These are phyloP conservation scores for Hydrozoanthus tunicans DNA, from an alignment of 64 coral and sea anemone genomes.

Conservation along the genomic window DNA sequence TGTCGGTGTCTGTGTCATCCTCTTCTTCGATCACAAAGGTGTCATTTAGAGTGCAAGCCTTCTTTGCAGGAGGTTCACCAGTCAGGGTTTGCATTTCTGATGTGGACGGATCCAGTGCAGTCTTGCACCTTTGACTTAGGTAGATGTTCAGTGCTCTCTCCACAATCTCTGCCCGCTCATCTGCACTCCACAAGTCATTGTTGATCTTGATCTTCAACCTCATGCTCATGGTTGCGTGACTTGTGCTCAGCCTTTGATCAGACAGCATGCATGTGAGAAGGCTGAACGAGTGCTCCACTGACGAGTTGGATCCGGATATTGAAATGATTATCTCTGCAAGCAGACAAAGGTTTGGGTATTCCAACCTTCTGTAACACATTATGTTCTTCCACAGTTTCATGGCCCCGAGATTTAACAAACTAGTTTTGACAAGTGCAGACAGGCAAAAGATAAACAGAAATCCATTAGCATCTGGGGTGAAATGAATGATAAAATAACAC, in stretches of 20 bases:
- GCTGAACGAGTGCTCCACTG: slow-evolving; percentile 20
- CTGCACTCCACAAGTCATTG: slow-evolving; percentile 14
- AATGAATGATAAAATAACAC: no score
- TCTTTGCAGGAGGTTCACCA: no score
- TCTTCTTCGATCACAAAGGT: no score
- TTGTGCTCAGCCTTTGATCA: slow-evolving; percentile 22
- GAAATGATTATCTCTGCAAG: slow-evolving; percentile 4
- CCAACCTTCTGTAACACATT: neutral
- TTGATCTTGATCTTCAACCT: slow-evolving; percentile 1
- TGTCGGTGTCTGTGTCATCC: no score
- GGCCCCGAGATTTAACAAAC: no score
- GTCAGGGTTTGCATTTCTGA: no score
- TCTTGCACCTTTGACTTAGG: neutral
- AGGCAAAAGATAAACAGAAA: no score
- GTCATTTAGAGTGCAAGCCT: no score
- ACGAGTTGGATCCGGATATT: slow-evolving; percentile 13
- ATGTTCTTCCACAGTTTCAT: no score
- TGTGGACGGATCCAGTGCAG: no score
- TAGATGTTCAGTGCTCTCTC: slow-evolving; percentile 8
- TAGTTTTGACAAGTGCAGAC: no score
- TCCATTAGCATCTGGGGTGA: no score
- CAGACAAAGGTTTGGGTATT: slow-evolving; percentile 28
- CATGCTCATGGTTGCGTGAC: slow-evolving; percentile 18
- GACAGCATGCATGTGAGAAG: slow-evolving; percentile 19
- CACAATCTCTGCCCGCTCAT: neutral